These are phyloP conservation scores for Pipistrellus nathusii DNA, from an alignment of 2,797 vertebrate species.

Conservation along the genomic window DNA sequence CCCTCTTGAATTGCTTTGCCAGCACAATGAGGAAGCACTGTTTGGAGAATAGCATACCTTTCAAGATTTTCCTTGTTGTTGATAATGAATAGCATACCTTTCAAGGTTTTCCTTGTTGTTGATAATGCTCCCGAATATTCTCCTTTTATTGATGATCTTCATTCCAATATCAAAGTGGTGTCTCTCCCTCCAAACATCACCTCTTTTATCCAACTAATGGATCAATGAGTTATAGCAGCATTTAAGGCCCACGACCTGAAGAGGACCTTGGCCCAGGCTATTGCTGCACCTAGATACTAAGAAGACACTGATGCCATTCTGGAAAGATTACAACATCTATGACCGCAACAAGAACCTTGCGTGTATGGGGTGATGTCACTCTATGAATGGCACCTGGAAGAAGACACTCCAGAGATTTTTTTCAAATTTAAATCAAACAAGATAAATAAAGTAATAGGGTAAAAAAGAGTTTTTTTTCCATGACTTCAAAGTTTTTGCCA, in stretches of 20 bases:
- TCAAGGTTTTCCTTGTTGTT: background rate
- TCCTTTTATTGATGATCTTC: background rate
- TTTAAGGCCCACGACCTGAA: background rate
- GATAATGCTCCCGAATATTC: background rate
- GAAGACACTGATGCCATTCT: background rate
- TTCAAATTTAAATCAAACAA: background rate
- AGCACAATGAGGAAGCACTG: background rate
- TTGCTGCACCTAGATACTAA: background rate
- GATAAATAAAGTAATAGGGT: too few species aligned
- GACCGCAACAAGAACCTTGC: background rate
- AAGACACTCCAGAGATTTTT: background rate
- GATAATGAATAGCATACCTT: background rate
- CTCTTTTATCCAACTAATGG: background rate
- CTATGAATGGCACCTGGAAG: background rate
- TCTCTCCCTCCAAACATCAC: background rate
- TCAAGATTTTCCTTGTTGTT: background rate
- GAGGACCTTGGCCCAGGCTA: background rate
- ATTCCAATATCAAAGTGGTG: background rate
- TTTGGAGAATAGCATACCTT: background rate
- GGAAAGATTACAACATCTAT: background rate
- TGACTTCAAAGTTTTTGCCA: background rate
- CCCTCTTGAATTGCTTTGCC: background rate
- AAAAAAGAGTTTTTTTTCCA: background rate
- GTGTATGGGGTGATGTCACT: background rate
- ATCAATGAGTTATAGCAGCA: background rate